Base-by-base conservation (phyloP, 1,140 invertebrate genomes). In the Lepidotrigona ventralis region DNA sequence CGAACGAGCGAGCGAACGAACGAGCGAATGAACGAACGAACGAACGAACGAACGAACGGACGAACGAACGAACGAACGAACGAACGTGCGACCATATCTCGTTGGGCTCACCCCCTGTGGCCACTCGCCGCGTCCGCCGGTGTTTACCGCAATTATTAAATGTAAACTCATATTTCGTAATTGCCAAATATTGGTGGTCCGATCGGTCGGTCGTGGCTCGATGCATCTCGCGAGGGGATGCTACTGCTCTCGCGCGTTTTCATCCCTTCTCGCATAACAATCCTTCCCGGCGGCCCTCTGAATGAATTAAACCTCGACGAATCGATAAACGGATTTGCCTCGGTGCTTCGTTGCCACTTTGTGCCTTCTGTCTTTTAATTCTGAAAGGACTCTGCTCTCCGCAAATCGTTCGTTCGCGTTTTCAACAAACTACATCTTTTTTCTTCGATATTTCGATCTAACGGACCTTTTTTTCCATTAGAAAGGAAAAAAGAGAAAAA, bases 61-160 rank as follows among this genome's bases (percentile, higher is more conserved):
- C 71, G 39, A 79, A 68, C 85, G 81, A 60, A 72, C 81, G 86
- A 85, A 68, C 86, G 53, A 76, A 58, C 85, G 75, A 83, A 83
- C 86, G 82, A 86, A 76, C 86, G 75, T 33, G 81, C 88, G 87
- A 89, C 81, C 87, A 79, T 89, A 88, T 89, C 88, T 89, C 87
- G 87, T 84, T 64, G 80, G 81, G 72, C 80, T 79, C 85, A 88
- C 85, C 87, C 84, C 86, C 88, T 88, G 85, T 88, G 87, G 87
- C 85, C 87, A 89, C 87, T 86, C 87, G 87, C 80, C 88, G 87
- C 91, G 87, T 89, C 87, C 90, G 83, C 90, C 91, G 89, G 89
- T 93, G 90, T 93, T 93, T 93, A 92, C 92, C 92, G 90, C 92
- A 93, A 93, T 93, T 93, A 93, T 93, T 93, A 92, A 93, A 93